Conservation (phyloP, 2,113 vertebrate genomes). For the Pagrus major region DNA sequence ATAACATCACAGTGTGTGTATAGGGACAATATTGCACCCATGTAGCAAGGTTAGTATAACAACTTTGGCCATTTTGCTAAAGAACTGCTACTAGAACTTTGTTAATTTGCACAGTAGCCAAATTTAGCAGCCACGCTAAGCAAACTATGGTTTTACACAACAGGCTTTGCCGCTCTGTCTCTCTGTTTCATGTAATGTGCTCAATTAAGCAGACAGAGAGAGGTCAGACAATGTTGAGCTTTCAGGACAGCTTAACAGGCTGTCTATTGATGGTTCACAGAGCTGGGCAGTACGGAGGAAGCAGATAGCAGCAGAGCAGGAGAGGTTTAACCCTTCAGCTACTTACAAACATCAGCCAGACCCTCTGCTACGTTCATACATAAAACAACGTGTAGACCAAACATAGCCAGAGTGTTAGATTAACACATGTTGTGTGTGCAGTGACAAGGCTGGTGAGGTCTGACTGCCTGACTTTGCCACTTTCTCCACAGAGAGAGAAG, state of each 20-base stretch:
- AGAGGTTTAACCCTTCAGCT: constrained; percentile 33
- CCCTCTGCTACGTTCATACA: background rate
- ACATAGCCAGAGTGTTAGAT: too few relatives aligned
- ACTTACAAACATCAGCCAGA: background rate
- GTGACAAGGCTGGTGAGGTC: background rate
- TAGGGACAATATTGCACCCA: background rate
- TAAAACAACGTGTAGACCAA: background rate
- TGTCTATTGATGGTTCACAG: constrained; percentile 38
- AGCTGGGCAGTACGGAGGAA: constrained; percentile 5
- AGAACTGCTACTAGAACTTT: background rate
- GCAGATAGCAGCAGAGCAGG: constrained; percentile 6
- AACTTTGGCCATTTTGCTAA: background rate
- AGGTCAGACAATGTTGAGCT: constrained; percentile 49
- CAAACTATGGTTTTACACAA: constrained; percentile 11
- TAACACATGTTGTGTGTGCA: background rate
- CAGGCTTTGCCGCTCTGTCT: background rate
- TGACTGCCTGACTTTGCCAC: background rate
- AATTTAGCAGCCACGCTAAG: background rate
- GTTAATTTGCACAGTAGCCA: background rate
- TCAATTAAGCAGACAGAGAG: constrained; percentile 18
- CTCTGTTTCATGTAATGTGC: constrained; percentile 11
- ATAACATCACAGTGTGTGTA: background rate
- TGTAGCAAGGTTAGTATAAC: background rate
- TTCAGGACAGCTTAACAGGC: constrained; percentile 42
- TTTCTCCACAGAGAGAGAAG: constrained; percentile 90